A percentile compares a stretch with the other conserved stretches of the same genome.
phyloP scores from a whole-genome alignment of 2,888 invertebrate species.

The Carpatolechia fugitivella region DNA sequence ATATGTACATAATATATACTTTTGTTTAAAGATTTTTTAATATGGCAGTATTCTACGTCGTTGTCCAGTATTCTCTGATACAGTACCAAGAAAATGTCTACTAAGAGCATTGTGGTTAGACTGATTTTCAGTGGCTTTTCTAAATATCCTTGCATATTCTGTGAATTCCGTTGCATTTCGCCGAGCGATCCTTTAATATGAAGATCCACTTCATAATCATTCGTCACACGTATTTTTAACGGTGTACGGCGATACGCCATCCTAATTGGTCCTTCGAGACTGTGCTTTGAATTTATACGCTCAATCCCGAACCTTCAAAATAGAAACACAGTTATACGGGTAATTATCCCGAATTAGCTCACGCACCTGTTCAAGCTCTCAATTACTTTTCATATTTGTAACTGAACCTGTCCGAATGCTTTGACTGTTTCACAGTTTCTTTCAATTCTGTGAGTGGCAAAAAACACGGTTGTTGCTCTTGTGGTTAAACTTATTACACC shows the following conservation, averaged over 20 bases:
- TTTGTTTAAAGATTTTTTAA: too few species aligned
- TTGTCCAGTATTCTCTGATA: too few species aligned
- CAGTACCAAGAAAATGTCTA: too few species aligned
- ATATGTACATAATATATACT: too few species aligned
- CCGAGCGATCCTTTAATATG: not conserved
- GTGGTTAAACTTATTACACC: too few species aligned
- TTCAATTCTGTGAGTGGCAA: too few species aligned
- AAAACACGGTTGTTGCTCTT: too few species aligned
- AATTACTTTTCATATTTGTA: not conserved
- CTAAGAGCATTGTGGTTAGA: too few species aligned
- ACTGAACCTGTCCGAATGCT: not conserved
- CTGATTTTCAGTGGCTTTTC: too few species aligned
- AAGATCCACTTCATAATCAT: slow-evolving; percentile 25
- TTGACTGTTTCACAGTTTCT: not conserved
- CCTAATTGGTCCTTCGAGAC: slow-evolving; percentile 69
- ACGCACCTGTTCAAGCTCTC: not conserved
- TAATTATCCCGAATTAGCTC: slow-evolving; percentile 1
- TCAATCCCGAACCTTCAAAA: slow-evolving; percentile 30
- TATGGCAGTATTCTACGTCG: too few species aligned
- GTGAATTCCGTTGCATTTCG: too few species aligned
- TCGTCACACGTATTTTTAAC: slow-evolving; percentile 62
- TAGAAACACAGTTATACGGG: slow-evolving; percentile 1
- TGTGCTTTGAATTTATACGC: slow-evolving; percentile 63
- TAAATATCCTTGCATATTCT: too few species aligned
- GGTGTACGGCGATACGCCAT: slow-evolving; percentile 65